Base-by-base conservation (phyloP, 2,797 vertebrate genomes). In the Channa striata region DNA sequence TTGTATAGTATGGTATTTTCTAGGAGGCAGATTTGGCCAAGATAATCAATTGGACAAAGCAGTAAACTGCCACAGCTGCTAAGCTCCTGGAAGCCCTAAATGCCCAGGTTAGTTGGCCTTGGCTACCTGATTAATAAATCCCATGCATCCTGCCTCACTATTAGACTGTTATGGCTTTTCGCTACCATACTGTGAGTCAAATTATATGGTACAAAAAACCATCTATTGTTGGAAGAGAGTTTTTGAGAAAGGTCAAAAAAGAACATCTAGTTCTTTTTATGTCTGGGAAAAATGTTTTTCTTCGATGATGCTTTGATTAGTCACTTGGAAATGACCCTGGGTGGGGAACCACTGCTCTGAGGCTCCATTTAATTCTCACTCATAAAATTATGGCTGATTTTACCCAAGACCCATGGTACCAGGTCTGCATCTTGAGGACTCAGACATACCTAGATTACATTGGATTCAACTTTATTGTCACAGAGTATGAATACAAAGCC, bases 61-160 rank as follows among this genome's bases (percentile, higher is more conserved):
- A 4, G 17, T 4, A n/a, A 40, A 17, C 16, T 64, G 25, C 20
- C 21, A 23, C 34, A 25, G 3, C 9, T 11, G 11, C 11, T 8
- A 23, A 33, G 30, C 34, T 4, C 25, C 43, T 8, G 25, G 11
- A 9, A 21, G 19, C 13, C 49, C 46, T 1, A 57, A 17, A 57
- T 6, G 25, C 21, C 39, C 13, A 34, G 30, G 21, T 66, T 23
- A 70, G 11, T 43, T 36, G 50, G 37, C n/a, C 63, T 62, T 57
- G 33, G 20, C 30, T 37, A 16, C 39, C 21, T 46, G 46, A 51
- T 57, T 16, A 23, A 60, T 16, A 36, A 36, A 12, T 43, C 21
- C 8, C 48, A 48, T 58, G 23, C 5, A 48, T 12, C n/a, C n/a
- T n/a, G n/a, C n/a, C n/a, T n/a, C n/a, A n/a, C n/a, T n/a, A n/a